A percentile compares a stretch with the other conserved stretches of the same genome.
phyloP scores from a whole-genome alignment of 2,888 invertebrate genomes.

The Drosophila austrosaltans region DNA sequence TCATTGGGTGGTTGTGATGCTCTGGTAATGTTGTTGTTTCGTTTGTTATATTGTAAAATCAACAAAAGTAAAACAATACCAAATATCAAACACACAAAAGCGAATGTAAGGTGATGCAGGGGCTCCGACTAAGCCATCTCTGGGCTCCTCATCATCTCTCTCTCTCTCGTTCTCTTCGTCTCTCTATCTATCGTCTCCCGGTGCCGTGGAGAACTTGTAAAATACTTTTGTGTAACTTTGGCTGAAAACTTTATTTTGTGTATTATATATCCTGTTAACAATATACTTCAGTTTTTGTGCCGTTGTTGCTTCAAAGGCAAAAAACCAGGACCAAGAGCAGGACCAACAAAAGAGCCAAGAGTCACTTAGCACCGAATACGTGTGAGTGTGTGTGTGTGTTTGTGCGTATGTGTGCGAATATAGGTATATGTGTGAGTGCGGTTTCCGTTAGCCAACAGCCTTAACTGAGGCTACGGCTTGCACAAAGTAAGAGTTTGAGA shows the following conservation, averaged over 20 bases:
- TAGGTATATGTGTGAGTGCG: slow-evolving; percentile 62
- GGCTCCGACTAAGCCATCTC: not conserved
- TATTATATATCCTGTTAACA: slow-evolving; percentile 80
- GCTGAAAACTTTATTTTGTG: slow-evolving; percentile 79
- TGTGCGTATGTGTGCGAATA: slow-evolving; percentile 33
- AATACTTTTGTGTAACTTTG: slow-evolving; percentile 80
- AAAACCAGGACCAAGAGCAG: slow-evolving; percentile 13
- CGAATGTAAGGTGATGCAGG: slow-evolving; percentile 72
- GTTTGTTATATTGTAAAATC: slow-evolving; percentile 42
- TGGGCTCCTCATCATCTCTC: not conserved
- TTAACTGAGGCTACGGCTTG: slow-evolving; percentile 37
- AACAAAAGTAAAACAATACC: slow-evolving; percentile 77
- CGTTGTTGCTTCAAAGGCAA: slow-evolving; percentile 64
- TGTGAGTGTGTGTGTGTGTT: slow-evolving; percentile 33
- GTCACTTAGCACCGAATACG: slow-evolving; percentile 66
- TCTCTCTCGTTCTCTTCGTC: slow-evolving; percentile 20
- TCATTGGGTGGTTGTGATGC: not conserved
- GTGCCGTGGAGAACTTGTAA: slow-evolving; percentile 65
- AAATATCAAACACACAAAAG: slow-evolving; percentile 75
- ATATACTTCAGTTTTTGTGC: slow-evolving; percentile 75
- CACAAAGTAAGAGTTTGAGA: not conserved
- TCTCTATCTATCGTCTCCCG: slow-evolving; percentile 13
- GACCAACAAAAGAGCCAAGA: slow-evolving; percentile 68
- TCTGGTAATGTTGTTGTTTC: not conserved
- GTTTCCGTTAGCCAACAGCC: slow-evolving; percentile 80